Evolutionary conservation across 2,113 vertebrate species (phyloP), one percentile per base, ranked within the genome.

Genomic region (Thamnophis sirtalis): DNA sequence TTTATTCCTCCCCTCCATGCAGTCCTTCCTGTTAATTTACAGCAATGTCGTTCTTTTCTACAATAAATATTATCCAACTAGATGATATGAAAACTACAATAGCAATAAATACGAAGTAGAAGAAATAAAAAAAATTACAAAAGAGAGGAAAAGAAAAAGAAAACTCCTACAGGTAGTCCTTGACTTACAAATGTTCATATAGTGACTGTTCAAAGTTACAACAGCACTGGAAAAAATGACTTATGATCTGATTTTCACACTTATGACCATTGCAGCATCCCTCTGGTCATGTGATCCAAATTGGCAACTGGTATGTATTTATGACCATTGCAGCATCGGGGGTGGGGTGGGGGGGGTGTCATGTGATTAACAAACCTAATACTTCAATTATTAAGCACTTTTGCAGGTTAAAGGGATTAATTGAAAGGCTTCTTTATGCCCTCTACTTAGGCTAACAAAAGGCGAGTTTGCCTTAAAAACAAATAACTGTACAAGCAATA

Each of bases 401-500:
- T 55, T n/a, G 48, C 3, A 48, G 26, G 38, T 86, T 28, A 50
- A n/a, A 53, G 22, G 87, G 33, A 92, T 88, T 58, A 58, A 26
- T 50, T 56, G 60, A 80, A 80, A 80, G 73, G 48, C 5, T 58
- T 84, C 56, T 26, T 33, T 49, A 56, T 56, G 53, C 28, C 49
- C 15, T 84, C 24, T 48, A 56, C 43, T 50, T 48, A 51, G 19
- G 87, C 73, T 80, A 85, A 60, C 7, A 1, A 85, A 84, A 89
- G 54, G 38, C 73, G 8, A 38, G 38, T 92, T 60, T 89, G 68
- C 19, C 73, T 92, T 85, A 92, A 51, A 92, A 89, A 92, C 73
- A 89, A 89, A 89, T 48, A 60, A 85, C 53, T 15, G 24, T 92
- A 85, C n/a, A 38, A 26, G 56, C 56, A 24, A 38, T 87, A 56